These are phyloP conservation scores for Kryptolebias marmoratus DNA, from an alignment of 2,113 vertebrate species.

Conservation along the genomic window DNA sequence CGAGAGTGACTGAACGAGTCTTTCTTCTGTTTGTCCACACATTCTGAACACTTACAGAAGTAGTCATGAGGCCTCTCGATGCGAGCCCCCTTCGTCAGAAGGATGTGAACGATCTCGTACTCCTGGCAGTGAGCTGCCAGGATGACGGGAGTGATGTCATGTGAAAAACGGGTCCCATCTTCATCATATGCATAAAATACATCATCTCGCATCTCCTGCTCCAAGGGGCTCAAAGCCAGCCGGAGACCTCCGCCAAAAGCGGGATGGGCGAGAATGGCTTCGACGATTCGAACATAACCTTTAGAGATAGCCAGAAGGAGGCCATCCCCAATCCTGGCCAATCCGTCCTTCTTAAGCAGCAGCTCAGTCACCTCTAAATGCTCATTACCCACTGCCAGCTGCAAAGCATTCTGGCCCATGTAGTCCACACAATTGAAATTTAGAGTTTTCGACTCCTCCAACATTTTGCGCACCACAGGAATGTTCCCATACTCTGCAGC, in stretches of 20 bases:
- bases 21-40: conserved; percentile 89
- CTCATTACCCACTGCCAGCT: conserved; percentile 94
- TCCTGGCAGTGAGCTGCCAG: conserved; percentile 96
- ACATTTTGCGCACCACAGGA: conserved; percentile 95
- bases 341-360: conserved; percentile 92
- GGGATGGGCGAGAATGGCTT: conserved; percentile 92
- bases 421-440: conserved; percentile 98
- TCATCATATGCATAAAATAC: conserved; percentile 97
- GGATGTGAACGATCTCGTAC: conserved; percentile 96
- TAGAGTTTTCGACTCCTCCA: conserved; percentile 96
- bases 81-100: conserved; percentile 90
- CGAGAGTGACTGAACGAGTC: conserved; percentile 97
- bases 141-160: conserved; percentile 94
- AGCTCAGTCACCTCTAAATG: conserved; percentile 96
- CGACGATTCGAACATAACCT: conserved; percentile 95
- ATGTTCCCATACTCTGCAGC: conserved; percentile 97
- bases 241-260: conserved; percentile 91
- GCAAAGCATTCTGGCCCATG: conserved; percentile 96
- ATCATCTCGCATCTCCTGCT: conserved; percentile 92
- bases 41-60: conserved; percentile 94
- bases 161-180: conserved; percentile 95
- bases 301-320: conserved; percentile 95
- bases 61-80: conserved; percentile 97
- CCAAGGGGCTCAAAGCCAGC: conserved; percentile 88
- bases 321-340: conserved; percentile 91